Evolutionary conservation across 2,113 vertebrate genomes (phyloP), one percentile per base, ranked within the genome.

Genomic region (Syngnathus floridae): DNA sequence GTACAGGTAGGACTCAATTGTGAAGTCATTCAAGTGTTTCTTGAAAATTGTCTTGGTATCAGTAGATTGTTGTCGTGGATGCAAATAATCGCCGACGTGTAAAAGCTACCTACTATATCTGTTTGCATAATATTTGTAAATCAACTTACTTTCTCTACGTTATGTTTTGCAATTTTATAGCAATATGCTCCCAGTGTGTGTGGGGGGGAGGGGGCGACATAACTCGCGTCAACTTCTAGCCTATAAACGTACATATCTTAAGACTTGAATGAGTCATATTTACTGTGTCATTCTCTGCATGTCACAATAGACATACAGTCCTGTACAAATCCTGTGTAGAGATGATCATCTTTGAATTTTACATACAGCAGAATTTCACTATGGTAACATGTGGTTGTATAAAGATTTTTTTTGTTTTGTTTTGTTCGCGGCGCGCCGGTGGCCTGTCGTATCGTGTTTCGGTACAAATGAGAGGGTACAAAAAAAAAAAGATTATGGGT

Each of bases 221-320:
- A 83, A 83, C 81, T 35, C 12, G 54, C 26, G 54, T 16, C 26
- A 7, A 56, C 54, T 80, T 79, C 84, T 84, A 85, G 88, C 85
- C 84, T 84, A 61, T 26, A 61, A 87, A 85, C 85, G 86, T 86
- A 88, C 88, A 89, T 89, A 89, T 89, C 88, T 61, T 86, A 84
- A 86, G 86, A 88, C 86, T 86, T 88, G 78, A 88, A 84, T 6
- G 79, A 86, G 86, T 89, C 88, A 84, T 82, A 86, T 87, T 88
- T 86, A 88, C 83, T 86, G 84, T 88, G 88, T 89, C 84, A 89
- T 86, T 79, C 81, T 85, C 86, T 87, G 88, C 88, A 87, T 86
- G 88, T 88, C 88, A 86, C 67, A 62, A 82, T 84, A 88, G 84
- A 86, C 86, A 89, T 87, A 81, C 84, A 84, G 85, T 87, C 78